phyloP scores from a whole-genome alignment of 1,140 invertebrate genomes.

The Lasaia peninsularis region DNA sequence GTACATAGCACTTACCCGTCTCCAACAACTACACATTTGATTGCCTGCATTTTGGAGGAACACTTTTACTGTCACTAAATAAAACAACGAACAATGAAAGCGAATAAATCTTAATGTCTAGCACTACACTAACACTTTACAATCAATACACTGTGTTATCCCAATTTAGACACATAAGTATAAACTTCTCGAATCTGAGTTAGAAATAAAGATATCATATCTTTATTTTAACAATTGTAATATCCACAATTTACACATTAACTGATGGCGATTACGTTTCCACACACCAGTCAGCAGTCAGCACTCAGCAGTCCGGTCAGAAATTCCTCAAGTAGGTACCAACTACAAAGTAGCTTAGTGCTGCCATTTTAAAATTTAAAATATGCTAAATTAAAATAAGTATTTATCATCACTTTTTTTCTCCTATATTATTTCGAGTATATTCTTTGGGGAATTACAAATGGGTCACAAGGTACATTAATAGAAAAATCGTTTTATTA shows the following conservation, averaged over 20 bases:
- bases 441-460: too few species aligned
- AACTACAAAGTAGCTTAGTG: slow-evolving; percentile 8
- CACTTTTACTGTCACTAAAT: slow-evolving; percentile 48
- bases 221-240: slow-evolving; percentile 45
- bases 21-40: slow-evolving; percentile 96
- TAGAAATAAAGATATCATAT: slow-evolving; percentile 59
- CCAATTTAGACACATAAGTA: slow-evolving; percentile 49
- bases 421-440: too few species aligned
- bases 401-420: too few species aligned
- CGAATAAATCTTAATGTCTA: slow-evolving; percentile 41
- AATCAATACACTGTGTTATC: slow-evolving; percentile 53
- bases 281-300: slow-evolving; percentile 2
- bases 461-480: too few species aligned
- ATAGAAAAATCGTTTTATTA: too few species aligned
- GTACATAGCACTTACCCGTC: slow-evolving; percentile 85
- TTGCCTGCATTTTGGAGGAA: slow-evolving; percentile 87
- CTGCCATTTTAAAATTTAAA: background rate
- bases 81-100: slow-evolving; percentile 51
- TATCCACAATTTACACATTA: slow-evolving; percentile 44
- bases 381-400: too few species aligned
- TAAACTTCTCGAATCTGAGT: slow-evolving; percentile 49
- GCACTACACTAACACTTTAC: slow-evolving; percentile 53
- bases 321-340: background rate
- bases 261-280: slow-evolving; percentile 49
- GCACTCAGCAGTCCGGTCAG: background rate